A percentile compares a stretch with the other conserved stretches of the same genome.
Conservation (phyloP, 1,140 invertebrate genomes). For the Lamellibrachia luymesi region DNA sequence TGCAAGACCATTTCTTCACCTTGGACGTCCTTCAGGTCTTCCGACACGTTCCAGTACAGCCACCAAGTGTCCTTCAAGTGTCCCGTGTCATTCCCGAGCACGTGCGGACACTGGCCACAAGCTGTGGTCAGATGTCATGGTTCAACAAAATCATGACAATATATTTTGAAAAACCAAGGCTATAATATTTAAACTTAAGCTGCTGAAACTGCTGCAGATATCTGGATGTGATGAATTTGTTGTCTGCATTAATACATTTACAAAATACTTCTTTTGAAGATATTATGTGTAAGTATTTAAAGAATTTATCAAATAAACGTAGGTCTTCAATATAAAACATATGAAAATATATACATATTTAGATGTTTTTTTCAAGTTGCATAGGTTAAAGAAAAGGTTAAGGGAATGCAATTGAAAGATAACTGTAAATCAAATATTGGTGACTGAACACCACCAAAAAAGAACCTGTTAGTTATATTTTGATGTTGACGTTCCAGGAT, state of each 20-base stretch:
- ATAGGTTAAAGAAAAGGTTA: not conserved
- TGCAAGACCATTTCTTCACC: conserved; percentile 16
- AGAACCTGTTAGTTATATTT: not conserved
- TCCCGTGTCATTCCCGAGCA: conserved; percentile 17
- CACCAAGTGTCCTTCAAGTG: conserved; percentile 7
- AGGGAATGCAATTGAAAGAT: not conserved
- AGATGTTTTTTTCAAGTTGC: not conserved
- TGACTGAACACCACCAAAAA: not conserved
- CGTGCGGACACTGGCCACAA: conserved; percentile 15
- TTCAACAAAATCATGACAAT: conserved; percentile 22
- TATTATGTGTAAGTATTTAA: conserved; percentile 3
- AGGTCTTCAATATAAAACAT: not conserved
- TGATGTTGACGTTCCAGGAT: not conserved
- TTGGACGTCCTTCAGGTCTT: conserved; percentile 3
- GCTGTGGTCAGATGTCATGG: conserved; percentile 8
- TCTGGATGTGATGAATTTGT: not conserved
- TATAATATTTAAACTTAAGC: not conserved
- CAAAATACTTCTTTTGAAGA: too few relatives aligned
- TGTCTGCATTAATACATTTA: conserved; percentile 23
- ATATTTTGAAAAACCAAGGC: conserved; percentile 10
- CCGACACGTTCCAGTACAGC: conserved; percentile 19
- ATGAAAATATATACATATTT: not conserved
- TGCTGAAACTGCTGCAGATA: not conserved
- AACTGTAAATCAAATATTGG: not conserved
- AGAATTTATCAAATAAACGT: not conserved